Base-by-base conservation (phyloP, 35 echinoderm and acorn worm species). In the Eucidaris tribuloides region DNA sequence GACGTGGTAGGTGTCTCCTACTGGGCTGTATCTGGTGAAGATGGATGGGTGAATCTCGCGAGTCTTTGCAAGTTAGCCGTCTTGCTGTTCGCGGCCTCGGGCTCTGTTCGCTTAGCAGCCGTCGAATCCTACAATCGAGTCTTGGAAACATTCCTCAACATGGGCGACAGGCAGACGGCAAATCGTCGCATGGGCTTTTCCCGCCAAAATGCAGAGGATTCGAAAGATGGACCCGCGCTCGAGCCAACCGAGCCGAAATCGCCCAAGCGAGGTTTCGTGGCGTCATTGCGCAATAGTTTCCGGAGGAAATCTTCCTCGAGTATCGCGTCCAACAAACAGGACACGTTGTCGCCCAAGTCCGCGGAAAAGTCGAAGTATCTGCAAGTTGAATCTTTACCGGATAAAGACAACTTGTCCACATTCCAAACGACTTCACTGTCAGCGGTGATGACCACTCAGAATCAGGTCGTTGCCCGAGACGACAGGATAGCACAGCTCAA, bases 11-110 rank as follows among this genome's bases (percentile, higher is more conserved):
- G 44, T 35, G 68, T 41, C 28, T 22, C 68, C 15, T 74, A 74
- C 44, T 33, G 33, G 24, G 20, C 68, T 24, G 68, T 40, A 3
- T 40, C 38, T 14, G 24, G 68, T 7, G 68, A 74, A 22, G 68
- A 74, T 33, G 44, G 68, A 7, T 74, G 68, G 68, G 68, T 42
- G 40, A 27, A 74, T 74, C 44, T 74, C 35, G 68, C 68, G 15
- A 74, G 68, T 36, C 37, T 74, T n/a, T 74, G 68, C 41, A 74
- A 74, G 68, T 74, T 74, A 40, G 68, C 68, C 24, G 68, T 74
- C 15, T 44, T 74, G 25, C 68, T 74, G 35, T 74, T 74, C 44
- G 35, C 68, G 24, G 68, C 68, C 15, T 74, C 68, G n/a, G 68
- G 68, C 13, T 74, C 68, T 4, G 68, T 74, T 15, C 68, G 68